Conservation (phyloP, 2,888 invertebrate genomes). For the Neelides folsomi region DNA sequence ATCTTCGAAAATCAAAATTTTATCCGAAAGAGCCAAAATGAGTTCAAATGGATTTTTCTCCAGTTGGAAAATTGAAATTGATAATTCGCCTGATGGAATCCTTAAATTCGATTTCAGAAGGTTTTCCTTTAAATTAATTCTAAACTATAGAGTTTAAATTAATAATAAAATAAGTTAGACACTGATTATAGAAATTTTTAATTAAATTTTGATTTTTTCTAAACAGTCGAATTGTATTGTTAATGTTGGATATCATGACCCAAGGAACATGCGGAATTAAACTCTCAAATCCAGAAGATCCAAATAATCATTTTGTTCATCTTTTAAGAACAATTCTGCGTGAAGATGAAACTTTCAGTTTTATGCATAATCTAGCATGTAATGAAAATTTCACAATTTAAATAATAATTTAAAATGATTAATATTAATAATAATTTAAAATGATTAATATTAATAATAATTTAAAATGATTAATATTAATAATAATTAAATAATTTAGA, state of each 20-base stretch:
- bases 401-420: background rate
- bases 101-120: slow-evolving; percentile 24
- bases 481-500: background rate
- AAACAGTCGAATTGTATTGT: slow-evolving; percentile 18
- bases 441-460: no score
- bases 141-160: no score
- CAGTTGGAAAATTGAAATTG: slow-evolving; percentile 13
- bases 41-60: slow-evolving; percentile 18
- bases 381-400: slow-evolving; percentile 5
- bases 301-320: slow-evolving; percentile 23
- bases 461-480: no score
- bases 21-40: slow-evolving; percentile 16
- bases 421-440: background rate
- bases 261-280: slow-evolving; percentile 19
- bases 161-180: no score
- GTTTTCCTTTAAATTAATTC: slow-evolving; percentile 11
- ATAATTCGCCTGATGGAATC: slow-evolving; percentile 10
- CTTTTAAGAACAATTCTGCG: slow-evolving; percentile 21
- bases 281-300: slow-evolving; percentile 21
- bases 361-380: slow-evolving; percentile 26
- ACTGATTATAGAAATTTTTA: background rate
- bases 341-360: slow-evolving; percentile 12
- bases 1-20: slow-evolving; percentile 22
- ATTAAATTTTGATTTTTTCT: slow-evolving; percentile 2
- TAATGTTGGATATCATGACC: slow-evolving; percentile 27